phyloP scores from a whole-genome alignment of 2,888 invertebrate genomes.

The Nomada ruficornis region DNA sequence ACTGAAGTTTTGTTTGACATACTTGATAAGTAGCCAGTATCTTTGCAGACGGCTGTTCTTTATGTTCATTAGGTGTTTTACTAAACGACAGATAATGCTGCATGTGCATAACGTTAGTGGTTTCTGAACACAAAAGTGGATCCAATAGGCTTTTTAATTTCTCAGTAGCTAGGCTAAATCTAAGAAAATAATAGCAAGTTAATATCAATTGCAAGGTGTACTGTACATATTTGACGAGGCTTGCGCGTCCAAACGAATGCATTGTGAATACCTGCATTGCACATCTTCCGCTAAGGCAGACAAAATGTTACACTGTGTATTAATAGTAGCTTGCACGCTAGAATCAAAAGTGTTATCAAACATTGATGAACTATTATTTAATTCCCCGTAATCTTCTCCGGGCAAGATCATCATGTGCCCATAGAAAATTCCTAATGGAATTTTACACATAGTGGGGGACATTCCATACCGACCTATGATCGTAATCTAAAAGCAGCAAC shows the following conservation, averaged over 20 bases:
- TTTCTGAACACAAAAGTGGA: conserved; percentile 91
- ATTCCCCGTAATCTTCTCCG: conserved; percentile 85
- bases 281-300: conserved; percentile 91
- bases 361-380: conserved; percentile 75
- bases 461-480: conserved; percentile 96
- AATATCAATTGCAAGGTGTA: neutral
- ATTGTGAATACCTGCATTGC: conserved; percentile 87
- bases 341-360: conserved; percentile 76
- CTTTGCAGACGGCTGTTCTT: conserved; percentile 87
- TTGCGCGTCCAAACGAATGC: conserved; percentile 9
- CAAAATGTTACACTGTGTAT: conserved; percentile 88
- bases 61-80: conserved; percentile 86
- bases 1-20: conserved; percentile 31
- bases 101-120: conserved; percentile 93
- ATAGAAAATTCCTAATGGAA: conserved; percentile 96
- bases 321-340: conserved; percentile 81
- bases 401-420: conserved; percentile 93
- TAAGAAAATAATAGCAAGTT: conserved; percentile 32
- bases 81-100: conserved; percentile 90
- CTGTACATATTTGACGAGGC: neutral
- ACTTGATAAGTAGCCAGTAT: conserved; percentile 86
- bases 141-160: conserved; percentile 92
- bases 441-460: conserved; percentile 95
- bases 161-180: conserved; percentile 91
- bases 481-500: conserved; percentile 88